A percentile compares a stretch with the other conserved stretches of the same genome.
These are phyloP conservation scores for Auanema freiburgensis DNA, from an alignment of 2,888 invertebrate species.

Conservation along the genomic window DNA sequence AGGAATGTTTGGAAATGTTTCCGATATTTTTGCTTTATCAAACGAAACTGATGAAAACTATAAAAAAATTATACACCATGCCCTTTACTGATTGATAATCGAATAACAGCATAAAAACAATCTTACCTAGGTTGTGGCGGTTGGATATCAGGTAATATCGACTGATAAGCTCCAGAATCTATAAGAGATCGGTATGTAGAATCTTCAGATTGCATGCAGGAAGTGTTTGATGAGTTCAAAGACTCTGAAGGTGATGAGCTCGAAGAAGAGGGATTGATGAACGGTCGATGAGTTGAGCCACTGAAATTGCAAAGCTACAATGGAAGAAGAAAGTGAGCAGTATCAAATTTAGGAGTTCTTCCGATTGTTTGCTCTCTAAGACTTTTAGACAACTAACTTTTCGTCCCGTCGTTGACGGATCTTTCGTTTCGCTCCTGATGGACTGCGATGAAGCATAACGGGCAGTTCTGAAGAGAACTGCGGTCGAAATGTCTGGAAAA, in stretches of 20 bases:
- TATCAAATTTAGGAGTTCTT: background rate
- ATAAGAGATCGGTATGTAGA: slow-evolving; percentile 41
- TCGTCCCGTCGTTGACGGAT: slow-evolving; percentile 47
- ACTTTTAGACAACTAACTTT: slow-evolving; percentile 27
- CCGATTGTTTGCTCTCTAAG: background rate
- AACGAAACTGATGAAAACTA: background rate
- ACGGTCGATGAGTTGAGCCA: slow-evolving; percentile 34
- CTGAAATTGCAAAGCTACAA: slow-evolving; percentile 16
- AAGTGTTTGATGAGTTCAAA: slow-evolving; percentile 13
- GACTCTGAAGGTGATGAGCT: slow-evolving; percentile 17
- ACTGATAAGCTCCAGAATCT: slow-evolving; percentile 39
- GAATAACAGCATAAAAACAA: background rate
- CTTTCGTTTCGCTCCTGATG: slow-evolving; percentile 55
- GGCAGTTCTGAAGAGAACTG: slow-evolving; percentile 24
- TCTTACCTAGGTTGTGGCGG: slow-evolving; percentile 24
- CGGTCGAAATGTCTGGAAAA: background rate
- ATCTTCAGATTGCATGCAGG: slow-evolving; percentile 26
- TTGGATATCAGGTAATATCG: slow-evolving; percentile 38
- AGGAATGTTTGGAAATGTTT: background rate
- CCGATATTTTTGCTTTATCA: background rate
- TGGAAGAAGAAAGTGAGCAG: background rate
- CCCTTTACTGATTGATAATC: slow-evolving; percentile 5
- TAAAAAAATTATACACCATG: slow-evolving; percentile 22
- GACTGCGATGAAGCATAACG: slow-evolving; percentile 52
- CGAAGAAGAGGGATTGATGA: slow-evolving; percentile 34